phyloP scores from a whole-genome alignment of 2,888 invertebrate genomes.

The Phalera bucephala region DNA sequence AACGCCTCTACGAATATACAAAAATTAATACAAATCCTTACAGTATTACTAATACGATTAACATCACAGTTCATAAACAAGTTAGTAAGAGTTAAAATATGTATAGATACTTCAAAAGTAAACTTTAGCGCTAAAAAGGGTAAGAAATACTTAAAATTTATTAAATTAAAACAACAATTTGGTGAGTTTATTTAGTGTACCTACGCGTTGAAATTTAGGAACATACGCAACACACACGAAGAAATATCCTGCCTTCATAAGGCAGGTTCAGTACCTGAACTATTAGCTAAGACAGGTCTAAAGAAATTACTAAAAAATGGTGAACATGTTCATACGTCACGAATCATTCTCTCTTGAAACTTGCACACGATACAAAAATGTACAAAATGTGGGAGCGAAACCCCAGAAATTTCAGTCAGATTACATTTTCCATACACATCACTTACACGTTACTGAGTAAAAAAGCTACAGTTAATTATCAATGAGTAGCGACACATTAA shows the following conservation, averaged over 20 bases:
- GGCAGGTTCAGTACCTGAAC: conserved; percentile 41
- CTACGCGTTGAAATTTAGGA: conserved; percentile 66
- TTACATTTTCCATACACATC: conserved; percentile 51
- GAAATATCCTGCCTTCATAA: conserved; percentile 56
- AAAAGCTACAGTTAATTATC: conserved; percentile 73
- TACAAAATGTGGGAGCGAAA: conserved; percentile 53
- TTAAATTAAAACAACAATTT: conserved; percentile 66
- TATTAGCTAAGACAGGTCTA: conserved; percentile 21
- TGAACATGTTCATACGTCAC: conserved; percentile 37
- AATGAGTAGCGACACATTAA: conserved; percentile 59
- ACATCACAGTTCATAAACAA: conserved; percentile 83
- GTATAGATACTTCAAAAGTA: conserved; percentile 66
- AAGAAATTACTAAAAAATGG: conserved; percentile 25
- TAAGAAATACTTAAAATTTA: conserved; percentile 57
- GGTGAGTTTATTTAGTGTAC: conserved; percentile 69
- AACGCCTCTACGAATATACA: conserved; percentile 80
- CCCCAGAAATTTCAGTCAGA: conserved; percentile 64
- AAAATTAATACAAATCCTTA: conserved; percentile 79
- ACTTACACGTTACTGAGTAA: conserved; percentile 61
- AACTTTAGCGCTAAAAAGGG: conserved; percentile 54
- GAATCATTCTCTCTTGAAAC: conserved; percentile 41
- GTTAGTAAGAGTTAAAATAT: conserved; percentile 72
- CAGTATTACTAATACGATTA: conserved; percentile 77
- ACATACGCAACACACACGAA: conserved; percentile 61
- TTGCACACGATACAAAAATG: conserved; percentile 53